Base-by-base conservation (phyloP, 2,888 invertebrate species). In the Automeris io region DNA sequence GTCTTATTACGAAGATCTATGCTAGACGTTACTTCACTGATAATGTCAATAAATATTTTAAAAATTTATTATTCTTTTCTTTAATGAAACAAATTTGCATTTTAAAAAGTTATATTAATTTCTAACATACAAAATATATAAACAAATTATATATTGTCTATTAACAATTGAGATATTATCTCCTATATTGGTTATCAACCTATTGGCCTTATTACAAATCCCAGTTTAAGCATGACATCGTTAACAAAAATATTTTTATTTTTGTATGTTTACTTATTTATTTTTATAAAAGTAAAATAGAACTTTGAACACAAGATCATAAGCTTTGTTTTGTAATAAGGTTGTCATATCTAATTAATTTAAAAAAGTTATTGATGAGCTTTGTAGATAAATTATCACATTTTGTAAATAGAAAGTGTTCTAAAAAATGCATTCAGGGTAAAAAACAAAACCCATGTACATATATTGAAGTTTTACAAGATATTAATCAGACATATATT, bases 11-110 rank as follows among this genome's bases (percentile, higher is more conserved):
- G 61, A 74, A 79, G 70, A 78, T 76, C 76, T 80, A 79, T 75
- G 63, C 69, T 78, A 79, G 72, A 80, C 62, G 71, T 77, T 69
- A 77, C 71, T 75, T 80, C 68, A 72, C 82, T 82, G 70, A 79
- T 67, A 50, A 74, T 77, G 73, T 77, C 76, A 81, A 76, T 83
- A 83, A 69, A 81, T 79, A 60, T 66, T 70, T 69, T 71, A 70
- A 68, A 69, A 59, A 57, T 51, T 49, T 46, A 47, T 40, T 34
- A 36, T 46, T 57, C 52, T 69, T 69, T 64, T n/a, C n/a, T n/a
- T n/a, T n/a, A n/a, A n/a, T n/a, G n/a, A n/a, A n/a, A n/a, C n/a
- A n/a, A n/a, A n/a, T n/a, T n/a, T n/a, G n/a, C 37, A 40, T 47
- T 19, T 32, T 35, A 37, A 41, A 43, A 35, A 47, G 43, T 45